Percentiles rank a stretch among this genome's conserved stretches.
Evolutionary conservation across 2,113 vertebrate species (phyloP).

Genomic region (Indicator maculatus): DNA sequence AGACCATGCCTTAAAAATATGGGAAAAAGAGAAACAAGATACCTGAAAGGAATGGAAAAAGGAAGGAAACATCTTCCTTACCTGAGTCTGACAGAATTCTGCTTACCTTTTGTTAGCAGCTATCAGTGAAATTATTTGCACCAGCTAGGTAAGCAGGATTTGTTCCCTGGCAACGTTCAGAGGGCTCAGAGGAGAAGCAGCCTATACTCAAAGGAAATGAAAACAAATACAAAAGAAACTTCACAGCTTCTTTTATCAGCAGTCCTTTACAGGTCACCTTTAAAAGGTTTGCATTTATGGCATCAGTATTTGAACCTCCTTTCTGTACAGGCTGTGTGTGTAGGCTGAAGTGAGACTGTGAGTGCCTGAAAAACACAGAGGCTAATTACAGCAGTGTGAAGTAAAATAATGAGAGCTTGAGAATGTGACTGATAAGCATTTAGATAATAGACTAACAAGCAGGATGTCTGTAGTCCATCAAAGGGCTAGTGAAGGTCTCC

Average conservation of each 20-base stretch:
- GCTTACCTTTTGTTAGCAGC: not conserved
- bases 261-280: not conserved
- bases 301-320: not conserved
- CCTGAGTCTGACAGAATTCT: not conserved
- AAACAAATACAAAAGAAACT: not conserved
- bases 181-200: not conserved
- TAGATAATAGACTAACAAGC: conserved; percentile 56
- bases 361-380: conserved; percentile 18
- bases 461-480: conserved; percentile 55
- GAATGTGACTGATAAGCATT: conserved; percentile 60
- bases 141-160: not conserved
- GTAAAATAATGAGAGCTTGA: conserved; percentile 53
- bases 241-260: not conserved
- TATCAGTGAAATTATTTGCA: not conserved
- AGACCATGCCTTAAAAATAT: not conserved
- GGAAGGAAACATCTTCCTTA: not conserved
- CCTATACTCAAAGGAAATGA: not conserved
- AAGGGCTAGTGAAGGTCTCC: conserved; percentile 47
- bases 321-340: not conserved
- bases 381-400: conserved; percentile 38
- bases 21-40: not conserved
- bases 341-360: not conserved
- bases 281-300: not conserved
- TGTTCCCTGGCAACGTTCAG: not conserved
- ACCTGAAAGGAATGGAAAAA: not conserved